Conservation (phyloP, 1,140 invertebrate genomes). For the Ceratoteleas bidentatus region DNA sequence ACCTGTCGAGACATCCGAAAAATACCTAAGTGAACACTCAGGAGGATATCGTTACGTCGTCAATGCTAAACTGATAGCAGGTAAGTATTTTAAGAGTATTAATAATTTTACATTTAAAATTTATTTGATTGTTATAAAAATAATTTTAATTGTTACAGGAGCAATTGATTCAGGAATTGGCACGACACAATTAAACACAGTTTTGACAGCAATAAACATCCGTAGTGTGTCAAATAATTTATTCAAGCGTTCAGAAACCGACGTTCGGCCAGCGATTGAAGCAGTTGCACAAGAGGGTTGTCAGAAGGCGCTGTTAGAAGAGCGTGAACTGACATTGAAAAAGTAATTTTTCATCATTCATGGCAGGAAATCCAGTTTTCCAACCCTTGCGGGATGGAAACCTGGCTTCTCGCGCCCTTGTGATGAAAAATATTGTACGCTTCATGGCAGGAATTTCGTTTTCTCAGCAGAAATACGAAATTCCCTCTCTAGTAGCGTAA, state of each 20-base stretch:
- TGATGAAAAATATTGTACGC: no score
- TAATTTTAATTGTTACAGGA: not conserved
- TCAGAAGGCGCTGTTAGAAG: slow-evolving; percentile 10
- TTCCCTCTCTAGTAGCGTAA: no score
- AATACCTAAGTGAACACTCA: not conserved
- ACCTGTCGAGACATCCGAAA: not conserved
- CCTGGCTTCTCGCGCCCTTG: no score
- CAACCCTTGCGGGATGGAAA: no score
- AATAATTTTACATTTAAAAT: no score
- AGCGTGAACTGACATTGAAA: slow-evolving; percentile 15
- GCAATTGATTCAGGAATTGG: slow-evolving; percentile 20
- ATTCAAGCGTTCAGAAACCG: slow-evolving; percentile 29
- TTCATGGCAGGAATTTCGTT: no score
- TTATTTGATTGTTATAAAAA: no score
- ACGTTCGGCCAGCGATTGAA: slow-evolving; percentile 22
- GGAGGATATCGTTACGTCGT: not conserved
- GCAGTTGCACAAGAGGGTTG: slow-evolving; percentile 14
- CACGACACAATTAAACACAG: not conserved
- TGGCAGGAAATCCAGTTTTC: no score
- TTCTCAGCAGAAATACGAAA: no score
- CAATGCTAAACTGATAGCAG: slow-evolving; percentile 19
- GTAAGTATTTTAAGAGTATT: slow-evolving; percentile 1
- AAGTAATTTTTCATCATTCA: no score
- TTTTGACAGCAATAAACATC: slow-evolving; percentile 13
- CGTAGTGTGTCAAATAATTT: slow-evolving; percentile 17